These are phyloP conservation scores for Arizona elegans DNA, from an alignment of 2,113 vertebrate species.

Conservation along the genomic window DNA sequence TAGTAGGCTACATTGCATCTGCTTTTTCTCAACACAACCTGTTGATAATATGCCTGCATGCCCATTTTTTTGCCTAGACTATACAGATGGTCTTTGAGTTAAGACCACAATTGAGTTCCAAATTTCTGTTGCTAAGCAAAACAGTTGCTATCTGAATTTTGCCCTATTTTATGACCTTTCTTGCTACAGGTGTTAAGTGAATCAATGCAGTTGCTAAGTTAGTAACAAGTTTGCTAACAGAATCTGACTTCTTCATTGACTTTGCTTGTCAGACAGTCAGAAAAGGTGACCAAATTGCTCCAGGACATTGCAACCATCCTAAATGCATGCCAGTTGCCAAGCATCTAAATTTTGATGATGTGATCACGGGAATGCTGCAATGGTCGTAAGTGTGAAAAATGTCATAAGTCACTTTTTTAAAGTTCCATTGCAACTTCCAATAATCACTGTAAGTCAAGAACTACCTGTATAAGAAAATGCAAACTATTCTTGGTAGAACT, in stretches of 20 bases:
- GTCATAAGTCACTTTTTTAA: not conserved
- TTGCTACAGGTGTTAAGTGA: not conserved
- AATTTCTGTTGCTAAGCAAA: not conserved
- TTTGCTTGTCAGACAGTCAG: not conserved
- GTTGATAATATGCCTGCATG: no score
- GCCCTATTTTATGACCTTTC: not conserved
- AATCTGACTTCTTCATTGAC: not conserved
- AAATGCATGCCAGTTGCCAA: not conserved
- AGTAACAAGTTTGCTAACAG: not conserved
- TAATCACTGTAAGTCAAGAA: not conserved
- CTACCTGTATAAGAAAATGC: not conserved
- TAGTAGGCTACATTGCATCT: not conserved
- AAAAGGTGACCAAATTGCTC: not conserved
- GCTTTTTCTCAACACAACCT: not conserved
- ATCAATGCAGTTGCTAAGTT: not conserved
- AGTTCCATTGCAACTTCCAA: not conserved
- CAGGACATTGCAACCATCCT: not conserved
- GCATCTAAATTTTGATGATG: not conserved
- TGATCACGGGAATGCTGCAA: not conserved
- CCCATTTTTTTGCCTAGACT: not conserved
- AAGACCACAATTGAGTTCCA: not conserved
- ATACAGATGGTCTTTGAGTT: not conserved
- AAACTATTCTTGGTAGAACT: not conserved
- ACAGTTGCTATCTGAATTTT: not conserved
- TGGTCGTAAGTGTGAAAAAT: not conserved